Base-by-base conservation (phyloP, 2,888 invertebrate genomes). In the Rhimphoctona megacephalus region DNA sequence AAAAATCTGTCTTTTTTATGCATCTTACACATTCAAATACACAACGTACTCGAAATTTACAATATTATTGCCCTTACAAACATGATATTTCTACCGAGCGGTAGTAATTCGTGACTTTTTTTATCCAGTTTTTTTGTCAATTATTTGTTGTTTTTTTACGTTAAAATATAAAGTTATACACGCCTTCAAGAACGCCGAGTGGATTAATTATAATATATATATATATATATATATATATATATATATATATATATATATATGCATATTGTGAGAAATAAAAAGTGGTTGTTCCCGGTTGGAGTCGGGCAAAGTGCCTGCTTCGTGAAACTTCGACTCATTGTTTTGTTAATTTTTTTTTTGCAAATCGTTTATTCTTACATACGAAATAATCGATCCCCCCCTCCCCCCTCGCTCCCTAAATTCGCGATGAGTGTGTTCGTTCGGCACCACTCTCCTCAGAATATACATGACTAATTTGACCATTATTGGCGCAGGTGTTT, bases 41-140 rank as follows among this genome's bases (percentile, higher is more conserved):
- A 92, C 91, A 92, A 90, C 91, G 91, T 92, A 93, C 91, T 92
- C 91, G 91, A 92, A 93, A 93, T 93, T 90, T 93, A 93, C 93
- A 93, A 90, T 93, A 91, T 93, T 93, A 92, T 93, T 93, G 92
- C 93, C 92, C 92, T 93, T 93, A 93, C 91, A 91, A 92, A 93
- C 91, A 91, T 92, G 90, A 91, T 91, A 92, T 91, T 90, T 89
- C 90, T 91, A 92, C 91, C 91, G 91, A 92, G 90, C 90, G 89
- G 86, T 91, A 90, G 89, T 90, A 90, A 89, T 89, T 85, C 89
- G 89, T 90, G 89, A 90, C 89, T 89, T 88, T 82, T 85, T 78
- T 67, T 86, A 70, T 67, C 52, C 83, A 52, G 36, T 81, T 74
- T 84, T 78, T 72, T 79, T 84, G 8, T 78, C 61, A 81, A 67